phyloP scores from a whole-genome alignment of 2,113 vertebrate species.

The Oriolus oriolus region DNA sequence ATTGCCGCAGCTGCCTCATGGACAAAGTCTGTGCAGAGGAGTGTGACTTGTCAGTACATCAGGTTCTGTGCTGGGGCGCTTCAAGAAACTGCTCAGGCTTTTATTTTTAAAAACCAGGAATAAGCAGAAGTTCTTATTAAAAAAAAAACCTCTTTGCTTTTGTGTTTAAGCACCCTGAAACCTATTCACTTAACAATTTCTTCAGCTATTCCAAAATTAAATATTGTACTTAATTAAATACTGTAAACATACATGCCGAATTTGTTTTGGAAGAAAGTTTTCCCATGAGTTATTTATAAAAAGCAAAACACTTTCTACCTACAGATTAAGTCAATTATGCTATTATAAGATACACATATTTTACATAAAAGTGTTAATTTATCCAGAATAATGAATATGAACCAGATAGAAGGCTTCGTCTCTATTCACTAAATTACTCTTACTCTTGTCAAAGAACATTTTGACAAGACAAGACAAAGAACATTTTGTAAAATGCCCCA shows the following conservation, averaged over 20 bases:
- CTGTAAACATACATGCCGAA: neutral
- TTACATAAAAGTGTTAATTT: neutral
- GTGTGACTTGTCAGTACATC: conserved; percentile 41
- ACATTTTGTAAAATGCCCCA: neutral
- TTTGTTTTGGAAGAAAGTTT: conserved; percentile 4
- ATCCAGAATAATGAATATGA: neutral
- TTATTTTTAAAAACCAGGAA: neutral
- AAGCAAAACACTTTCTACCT: neutral
- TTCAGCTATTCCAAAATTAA: conserved; percentile 10
- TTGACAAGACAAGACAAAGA: neutral
- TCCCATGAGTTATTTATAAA: neutral
- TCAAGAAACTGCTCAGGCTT: conserved; percentile 1
- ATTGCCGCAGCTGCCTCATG: neutral
- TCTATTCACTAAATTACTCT: neutral
- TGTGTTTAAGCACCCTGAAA: neutral
- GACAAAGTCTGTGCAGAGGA: conserved; percentile 41
- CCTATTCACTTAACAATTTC: neutral
- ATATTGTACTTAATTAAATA: neutral
- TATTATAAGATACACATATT: neutral
- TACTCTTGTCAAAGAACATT: neutral
- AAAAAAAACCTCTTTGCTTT: neutral
- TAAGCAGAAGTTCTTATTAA: neutral
- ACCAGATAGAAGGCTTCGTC: neutral
- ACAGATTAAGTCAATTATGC: conserved; percentile 9
- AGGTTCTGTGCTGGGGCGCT: neutral